Conservation (phyloP, 2,797 vertebrate genomes). For the Leucoraja ocellata region DNA sequence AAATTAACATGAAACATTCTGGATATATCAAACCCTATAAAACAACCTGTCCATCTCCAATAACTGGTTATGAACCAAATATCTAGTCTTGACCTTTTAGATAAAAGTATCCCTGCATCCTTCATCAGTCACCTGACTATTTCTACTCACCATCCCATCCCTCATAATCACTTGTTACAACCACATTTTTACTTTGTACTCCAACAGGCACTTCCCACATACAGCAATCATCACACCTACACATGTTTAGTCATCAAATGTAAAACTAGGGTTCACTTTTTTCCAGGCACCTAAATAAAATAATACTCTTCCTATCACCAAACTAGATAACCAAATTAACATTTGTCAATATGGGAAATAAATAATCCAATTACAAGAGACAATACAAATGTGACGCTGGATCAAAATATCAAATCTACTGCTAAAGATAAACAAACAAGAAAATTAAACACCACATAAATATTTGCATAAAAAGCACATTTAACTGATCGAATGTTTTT, state of each 20-base stretch:
- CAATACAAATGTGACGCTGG: background rate
- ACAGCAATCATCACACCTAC: background rate
- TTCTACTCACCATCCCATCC: background rate
- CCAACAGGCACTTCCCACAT: background rate
- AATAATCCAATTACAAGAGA: constrained; percentile 21
- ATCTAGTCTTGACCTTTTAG: background rate
- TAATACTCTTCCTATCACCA: background rate
- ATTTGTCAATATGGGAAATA: background rate
- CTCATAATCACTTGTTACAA: constrained; percentile 1
- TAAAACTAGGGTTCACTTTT: background rate
- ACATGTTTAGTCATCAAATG: background rate
- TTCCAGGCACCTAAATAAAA: background rate
- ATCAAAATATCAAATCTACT: constrained; percentile 23
- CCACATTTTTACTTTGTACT: background rate
- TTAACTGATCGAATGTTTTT: constrained; percentile 9
- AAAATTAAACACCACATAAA: constrained; percentile 28
- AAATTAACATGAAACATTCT: background rate
- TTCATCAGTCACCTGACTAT: background rate
- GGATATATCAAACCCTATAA: background rate
- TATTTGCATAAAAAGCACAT: constrained; percentile 37
- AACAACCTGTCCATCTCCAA: background rate
- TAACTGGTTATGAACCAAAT: background rate
- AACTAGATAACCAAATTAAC: background rate
- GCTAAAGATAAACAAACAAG: background rate
- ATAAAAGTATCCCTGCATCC: background rate